Conservation (phyloP, 2,797 vertebrate species). For the Columba guinea region DNA sequence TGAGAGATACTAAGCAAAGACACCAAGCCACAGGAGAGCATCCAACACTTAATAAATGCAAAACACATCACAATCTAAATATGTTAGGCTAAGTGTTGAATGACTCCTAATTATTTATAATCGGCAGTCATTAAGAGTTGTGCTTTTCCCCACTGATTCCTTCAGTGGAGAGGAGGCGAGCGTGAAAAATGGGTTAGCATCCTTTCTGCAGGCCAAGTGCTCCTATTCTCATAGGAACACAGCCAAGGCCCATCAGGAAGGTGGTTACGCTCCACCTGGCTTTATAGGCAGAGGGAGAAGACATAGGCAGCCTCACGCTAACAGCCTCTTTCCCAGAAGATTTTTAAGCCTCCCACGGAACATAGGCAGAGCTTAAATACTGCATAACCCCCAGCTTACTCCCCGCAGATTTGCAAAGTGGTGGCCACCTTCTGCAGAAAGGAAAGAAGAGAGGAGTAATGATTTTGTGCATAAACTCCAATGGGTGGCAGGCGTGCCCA, state of each 20-base stretch:
- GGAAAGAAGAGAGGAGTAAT: not conserved
- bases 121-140: slow-evolving; percentile 38
- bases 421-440: not conserved
- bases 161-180: not conserved
- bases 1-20: not conserved
- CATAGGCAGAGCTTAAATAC: not conserved
- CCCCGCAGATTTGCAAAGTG: not conserved
- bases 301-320: not conserved
- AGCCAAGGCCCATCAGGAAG: slow-evolving; percentile 21
- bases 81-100: slow-evolving; percentile 6
- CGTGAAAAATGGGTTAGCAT: not conserved
- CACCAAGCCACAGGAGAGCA: slow-evolving; percentile 12
- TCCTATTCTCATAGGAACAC: not conserved
- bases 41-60: slow-evolving; percentile 16
- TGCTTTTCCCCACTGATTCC: not conserved
- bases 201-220: not conserved
- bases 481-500: not conserved
- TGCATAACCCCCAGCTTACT: not conserved
- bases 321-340: not conserved
- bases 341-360: not conserved
- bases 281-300: not conserved
- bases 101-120: slow-evolving; percentile 40
- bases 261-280: not conserved
- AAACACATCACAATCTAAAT: slow-evolving; percentile 6
- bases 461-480: not conserved